Base-by-base conservation (phyloP, 1,140 invertebrate species). In the Sarcophaga bullata region DNA sequence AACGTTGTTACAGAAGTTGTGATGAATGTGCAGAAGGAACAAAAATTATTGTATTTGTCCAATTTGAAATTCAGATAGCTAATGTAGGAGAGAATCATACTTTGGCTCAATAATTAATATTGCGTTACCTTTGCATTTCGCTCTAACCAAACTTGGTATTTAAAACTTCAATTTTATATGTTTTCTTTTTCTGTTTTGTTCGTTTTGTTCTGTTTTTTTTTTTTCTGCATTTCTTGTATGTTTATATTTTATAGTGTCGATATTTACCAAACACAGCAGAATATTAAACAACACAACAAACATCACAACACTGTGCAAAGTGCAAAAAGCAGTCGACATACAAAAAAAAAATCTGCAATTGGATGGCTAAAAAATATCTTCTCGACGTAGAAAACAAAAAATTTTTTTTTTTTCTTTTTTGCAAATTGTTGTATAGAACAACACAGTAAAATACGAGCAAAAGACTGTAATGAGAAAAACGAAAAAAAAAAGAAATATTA, bases 231-330 rank as follows among this genome's bases (percentile, higher is more conserved):
- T 15, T 11, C 10, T 13, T 37, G 25, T 58, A 58, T 58, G n/a
- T 58, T n/a, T 73, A 9, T 37, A n/a, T 76, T 76, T 76, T 76
- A 76, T 76, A 48, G 73, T 76, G n/a, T 17, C 47, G 48, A 76
- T 76, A 48, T 76, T 76, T 76, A 47, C 46, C 46, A 76, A 76
- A 76, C 73, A 75, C 73, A 13, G 73, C 73, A 49, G 73, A 76
- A 76, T 76, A 48, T 76, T 76, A 76, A 76, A 72, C 62, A 72
- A 48, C 73, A 48, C n/a, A n/a, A n/a, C n/a, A n/a, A n/a, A n/a
- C n/a, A n/a, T n/a, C n/a, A n/a, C n/a, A n/a, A n/a, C 54, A 58
- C 54, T 58, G 54, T 58, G 73, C 73, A 76, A 76, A 76, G 73
- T 76, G 73, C 73, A 76, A 76, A 76, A 76, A 7, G 15, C 73